Evolutionary conservation across 2,797 vertebrate species (phyloP).

Genomic region (Bradypodion ventrale): DNA sequence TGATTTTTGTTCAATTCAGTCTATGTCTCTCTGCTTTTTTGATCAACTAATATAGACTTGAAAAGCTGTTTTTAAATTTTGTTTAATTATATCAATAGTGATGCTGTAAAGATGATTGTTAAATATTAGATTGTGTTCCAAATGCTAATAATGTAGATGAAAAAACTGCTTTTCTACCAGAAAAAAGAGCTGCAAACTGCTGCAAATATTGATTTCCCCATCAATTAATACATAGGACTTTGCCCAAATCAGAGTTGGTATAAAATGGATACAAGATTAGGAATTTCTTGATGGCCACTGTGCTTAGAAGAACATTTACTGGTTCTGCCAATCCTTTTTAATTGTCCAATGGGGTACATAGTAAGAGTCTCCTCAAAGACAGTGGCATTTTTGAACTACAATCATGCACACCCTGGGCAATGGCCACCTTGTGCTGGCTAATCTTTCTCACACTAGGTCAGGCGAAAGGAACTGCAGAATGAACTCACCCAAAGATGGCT

Average conservation of each 20-base stretch:
- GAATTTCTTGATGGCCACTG: too few relatives aligned
- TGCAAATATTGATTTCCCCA: background rate
- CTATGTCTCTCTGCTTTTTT: background rate
- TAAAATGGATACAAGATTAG: background rate
- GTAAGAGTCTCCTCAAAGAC: too few relatives aligned
- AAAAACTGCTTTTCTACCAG: background rate
- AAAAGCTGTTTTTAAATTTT: background rate
- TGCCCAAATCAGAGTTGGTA: background rate
- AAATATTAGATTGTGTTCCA: background rate
- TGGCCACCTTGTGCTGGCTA: too few relatives aligned
- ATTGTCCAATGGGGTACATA: too few relatives aligned
- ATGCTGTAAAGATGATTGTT: background rate
- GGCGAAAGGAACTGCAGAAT: too few relatives aligned
- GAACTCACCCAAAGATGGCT: too few relatives aligned
- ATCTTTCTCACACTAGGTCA: too few relatives aligned
- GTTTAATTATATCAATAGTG: background rate
- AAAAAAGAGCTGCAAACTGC: background rate
- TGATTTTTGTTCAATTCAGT: constrained; percentile 35
- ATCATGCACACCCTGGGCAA: too few relatives aligned
- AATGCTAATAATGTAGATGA: background rate
- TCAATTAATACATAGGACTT: background rate
- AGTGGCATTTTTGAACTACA: too few relatives aligned
- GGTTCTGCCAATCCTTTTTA: too few relatives aligned
- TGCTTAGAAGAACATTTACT: too few relatives aligned
- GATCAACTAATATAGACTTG: too few relatives aligned